Conservation (phyloP, 2,888 invertebrate species). For the Cerastis leucographa region DNA sequence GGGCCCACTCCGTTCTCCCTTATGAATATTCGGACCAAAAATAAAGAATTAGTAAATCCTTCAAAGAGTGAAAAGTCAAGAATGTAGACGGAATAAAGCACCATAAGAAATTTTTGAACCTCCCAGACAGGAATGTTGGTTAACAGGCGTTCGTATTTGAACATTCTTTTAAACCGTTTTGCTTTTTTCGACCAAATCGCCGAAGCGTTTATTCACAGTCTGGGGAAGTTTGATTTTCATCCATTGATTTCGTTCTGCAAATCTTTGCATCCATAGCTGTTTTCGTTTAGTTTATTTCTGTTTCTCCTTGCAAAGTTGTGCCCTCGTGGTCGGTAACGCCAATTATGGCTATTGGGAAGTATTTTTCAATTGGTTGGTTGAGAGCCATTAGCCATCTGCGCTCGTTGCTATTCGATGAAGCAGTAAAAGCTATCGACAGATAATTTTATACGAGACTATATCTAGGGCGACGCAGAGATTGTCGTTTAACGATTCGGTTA, state of each 20-base stretch:
- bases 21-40: constrained; percentile 6
- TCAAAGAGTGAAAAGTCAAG: constrained; percentile 5
- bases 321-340: constrained; percentile 39
- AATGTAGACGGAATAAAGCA: constrained; percentile 15
- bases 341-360: constrained; percentile 38
- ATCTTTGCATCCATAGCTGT: neutral
- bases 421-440: constrained; percentile 45
- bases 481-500: neutral
- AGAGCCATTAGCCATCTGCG: constrained; percentile 57
- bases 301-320: constrained; percentile 16
- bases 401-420: constrained; percentile 48
- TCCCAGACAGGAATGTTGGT: constrained; percentile 36
- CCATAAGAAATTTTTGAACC: constrained; percentile 8
- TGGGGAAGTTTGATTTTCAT: constrained; percentile 15
- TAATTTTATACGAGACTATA: constrained; percentile 33
- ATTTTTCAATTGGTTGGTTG: constrained; percentile 53
- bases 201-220: constrained; percentile 18
- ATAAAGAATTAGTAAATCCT: neutral
- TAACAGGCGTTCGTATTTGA: constrained; percentile 25
- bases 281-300: constrained; percentile 19
- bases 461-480: constrained; percentile 1
- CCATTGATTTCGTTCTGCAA: constrained; percentile 38
- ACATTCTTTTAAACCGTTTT: constrained; percentile 32
- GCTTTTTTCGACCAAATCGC: constrained; percentile 8
- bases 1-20: too few species aligned